Percentiles rank a stretch among this genome's conserved stretches.
phyloP scores from a whole-genome alignment of 23 tunicate genomes.

The Trididemnum miniatum region DNA sequence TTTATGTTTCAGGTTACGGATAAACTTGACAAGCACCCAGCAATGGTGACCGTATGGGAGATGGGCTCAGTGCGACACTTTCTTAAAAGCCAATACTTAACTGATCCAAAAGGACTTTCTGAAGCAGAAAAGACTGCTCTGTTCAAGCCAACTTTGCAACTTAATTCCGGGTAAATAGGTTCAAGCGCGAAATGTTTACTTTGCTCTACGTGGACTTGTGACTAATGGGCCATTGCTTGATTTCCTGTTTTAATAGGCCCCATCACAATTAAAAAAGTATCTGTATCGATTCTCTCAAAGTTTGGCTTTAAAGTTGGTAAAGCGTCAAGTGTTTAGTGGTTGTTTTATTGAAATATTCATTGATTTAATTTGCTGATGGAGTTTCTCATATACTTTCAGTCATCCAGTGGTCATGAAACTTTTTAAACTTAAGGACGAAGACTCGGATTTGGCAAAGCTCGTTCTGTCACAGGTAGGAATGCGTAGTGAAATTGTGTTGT shows the following conservation, averaged over 20 bases:
- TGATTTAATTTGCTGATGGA: too few relatives aligned
- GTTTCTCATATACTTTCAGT: too few relatives aligned
- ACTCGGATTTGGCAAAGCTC: conserved; percentile 54
- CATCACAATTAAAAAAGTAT: too few relatives aligned
- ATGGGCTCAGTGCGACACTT: conserved; percentile 94
- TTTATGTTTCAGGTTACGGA: conserved; percentile 56
- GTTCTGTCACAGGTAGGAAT: conserved; percentile 54
- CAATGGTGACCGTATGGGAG: conserved; percentile 98
- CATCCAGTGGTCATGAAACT: conserved; percentile 85
- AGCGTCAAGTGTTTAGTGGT: too few relatives aligned
- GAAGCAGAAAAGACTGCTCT: conserved; percentile 63
- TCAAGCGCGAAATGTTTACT: too few relatives aligned
- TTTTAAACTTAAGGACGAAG: conserved; percentile 35
- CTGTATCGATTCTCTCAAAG: too few relatives aligned
- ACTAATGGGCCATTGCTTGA: too few relatives aligned
- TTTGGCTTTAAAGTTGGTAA: too few relatives aligned
- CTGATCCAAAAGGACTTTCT: conserved; percentile 79
- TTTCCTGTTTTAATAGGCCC: too few relatives aligned
- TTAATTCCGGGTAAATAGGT: conserved; percentile 48
- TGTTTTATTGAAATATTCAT: too few relatives aligned
- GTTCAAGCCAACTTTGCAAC: conserved; percentile 89
- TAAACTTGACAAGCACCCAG: conserved; percentile 96
- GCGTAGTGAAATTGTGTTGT: too few relatives aligned
- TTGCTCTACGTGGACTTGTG: too few relatives aligned
- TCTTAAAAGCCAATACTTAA: conserved; percentile 82